A percentile compares a stretch with the other conserved stretches of the same genome.
Conservation (phyloP, 2,113 vertebrate species). For the Stegostoma tigrinum region DNA sequence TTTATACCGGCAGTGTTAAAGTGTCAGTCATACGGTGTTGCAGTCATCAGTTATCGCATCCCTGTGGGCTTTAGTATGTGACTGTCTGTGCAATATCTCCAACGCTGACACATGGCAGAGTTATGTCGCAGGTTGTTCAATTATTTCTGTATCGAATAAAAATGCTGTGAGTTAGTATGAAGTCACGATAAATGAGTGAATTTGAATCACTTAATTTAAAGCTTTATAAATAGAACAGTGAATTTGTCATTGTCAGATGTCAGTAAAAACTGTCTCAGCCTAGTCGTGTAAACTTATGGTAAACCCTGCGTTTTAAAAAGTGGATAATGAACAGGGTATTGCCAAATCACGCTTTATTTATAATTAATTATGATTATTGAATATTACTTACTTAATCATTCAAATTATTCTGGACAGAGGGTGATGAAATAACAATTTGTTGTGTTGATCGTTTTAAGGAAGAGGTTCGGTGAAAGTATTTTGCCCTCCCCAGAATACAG, state of each 20-base stretch:
- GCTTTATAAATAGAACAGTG: background rate
- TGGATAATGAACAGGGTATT: background rate
- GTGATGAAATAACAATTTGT: background rate
- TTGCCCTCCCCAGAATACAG: slow-evolving; percentile 12
- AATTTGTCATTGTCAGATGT: background rate
- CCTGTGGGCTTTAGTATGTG: background rate
- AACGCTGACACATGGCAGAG: background rate
- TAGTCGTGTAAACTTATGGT: background rate
- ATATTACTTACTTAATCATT: background rate
- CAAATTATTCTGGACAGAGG: background rate
- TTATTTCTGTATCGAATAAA: background rate
- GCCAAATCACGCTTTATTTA: background rate
- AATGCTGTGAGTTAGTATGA: background rate
- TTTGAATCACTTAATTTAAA: background rate
- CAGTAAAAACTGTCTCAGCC: background rate
- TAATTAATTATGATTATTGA: background rate
- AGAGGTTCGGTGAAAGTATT: slow-evolving; percentile 16
- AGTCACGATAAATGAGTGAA: background rate
- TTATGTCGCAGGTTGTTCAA: background rate
- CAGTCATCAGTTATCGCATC: background rate
- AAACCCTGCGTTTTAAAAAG: background rate
- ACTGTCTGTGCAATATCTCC: background rate
- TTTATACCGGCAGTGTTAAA: background rate
- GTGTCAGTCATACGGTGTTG: background rate
- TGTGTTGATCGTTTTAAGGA: background rate